Evolutionary conservation across 2,888 invertebrate genomes (phyloP), one percentile per base, ranked within the genome.

Genomic region (Lasioglossum pauxillum): DNA sequence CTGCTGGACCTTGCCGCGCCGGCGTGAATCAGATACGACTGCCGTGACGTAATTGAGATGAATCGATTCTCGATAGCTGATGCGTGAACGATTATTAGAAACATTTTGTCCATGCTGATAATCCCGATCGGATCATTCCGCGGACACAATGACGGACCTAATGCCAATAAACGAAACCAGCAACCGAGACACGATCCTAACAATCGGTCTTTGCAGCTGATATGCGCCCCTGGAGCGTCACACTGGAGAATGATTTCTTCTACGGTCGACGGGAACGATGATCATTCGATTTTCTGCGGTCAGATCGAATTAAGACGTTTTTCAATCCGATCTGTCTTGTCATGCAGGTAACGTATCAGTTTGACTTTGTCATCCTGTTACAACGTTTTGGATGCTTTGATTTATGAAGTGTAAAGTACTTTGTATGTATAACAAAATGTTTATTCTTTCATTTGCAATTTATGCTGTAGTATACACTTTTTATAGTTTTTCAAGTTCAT

Each of bases 11-110:
- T 27, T 5, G 27, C 60, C 41, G 77, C 2, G 27, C 60, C 41
- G 77, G 23, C 75, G 78, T 76, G 72, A 81, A 86, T 78, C 75
- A 73, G 53, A 46, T 71, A 53, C 46, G 60, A 76, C 69, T n/a
- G 14, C 64, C 49, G 49, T 80, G 83, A 83, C 82, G 83, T 74
- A 84, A 91, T 89, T 78, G 86, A 85, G 82, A 82, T 72, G 82
- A 81, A 87, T 90, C 80, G 85, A 71, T 84, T 69, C 88, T 84
- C 82, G 74, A 90, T 88, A 87, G 69, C n/a, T 69, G 83, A n/a
- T 57, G 67, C 75, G 27, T 38, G 75, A 64, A 60, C 31, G 27
- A 41, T 82, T 82, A 76, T 82, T 85, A 76, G 57, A 78, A 82
- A 82, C 16, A 79, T 82, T 78, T 71, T 86, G 72, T 77, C 46